Percentiles rank a stretch among this genome's conserved stretches.
Conservation (phyloP, 2,113 vertebrate species). For the Copsychus sechellarum region DNA sequence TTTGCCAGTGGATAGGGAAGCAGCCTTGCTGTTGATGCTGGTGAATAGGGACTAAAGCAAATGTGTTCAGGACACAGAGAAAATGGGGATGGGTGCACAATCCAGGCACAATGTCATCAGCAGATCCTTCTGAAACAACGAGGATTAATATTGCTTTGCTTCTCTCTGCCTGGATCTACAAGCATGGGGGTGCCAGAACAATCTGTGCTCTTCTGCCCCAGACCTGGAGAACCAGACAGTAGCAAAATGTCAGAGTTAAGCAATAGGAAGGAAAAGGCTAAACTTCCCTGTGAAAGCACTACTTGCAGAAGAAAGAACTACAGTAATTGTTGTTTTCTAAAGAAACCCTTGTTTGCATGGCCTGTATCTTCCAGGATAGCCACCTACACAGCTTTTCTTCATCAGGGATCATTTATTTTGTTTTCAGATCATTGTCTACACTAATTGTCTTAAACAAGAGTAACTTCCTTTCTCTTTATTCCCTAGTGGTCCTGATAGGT, state of each 20-base stretch:
- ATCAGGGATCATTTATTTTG: conserved; percentile 69
- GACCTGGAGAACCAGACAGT: background rate
- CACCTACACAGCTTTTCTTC: conserved; percentile 70
- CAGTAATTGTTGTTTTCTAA: conserved; percentile 35
- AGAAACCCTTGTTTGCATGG: conserved; percentile 34
- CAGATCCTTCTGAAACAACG: background rate
- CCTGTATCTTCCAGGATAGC: conserved; percentile 44
- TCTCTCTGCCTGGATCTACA: background rate
- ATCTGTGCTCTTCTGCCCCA: background rate
- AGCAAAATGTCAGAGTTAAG: background rate
- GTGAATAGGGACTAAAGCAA: conserved; percentile 25
- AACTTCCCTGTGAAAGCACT: background rate
- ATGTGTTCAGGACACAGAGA: background rate
- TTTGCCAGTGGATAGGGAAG: conserved; percentile 72
- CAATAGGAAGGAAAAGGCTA: background rate
- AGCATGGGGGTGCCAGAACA: background rate
- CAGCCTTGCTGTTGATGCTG: conserved; percentile 23
- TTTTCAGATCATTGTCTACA: conserved; percentile 75
- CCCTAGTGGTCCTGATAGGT: conserved; percentile 64
- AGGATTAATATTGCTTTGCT: background rate
- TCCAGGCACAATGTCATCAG: background rate
- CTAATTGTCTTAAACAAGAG: conserved; percentile 79
- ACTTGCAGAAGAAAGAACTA: conserved; percentile 31
- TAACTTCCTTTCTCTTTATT: conserved; percentile 77
- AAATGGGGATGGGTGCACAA: background rate